Percentiles rank a stretch among this genome's conserved stretches.
These are phyloP conservation scores for Python bivittatus DNA, from an alignment of 2,113 vertebrate genomes.

Conservation along the genomic window DNA sequence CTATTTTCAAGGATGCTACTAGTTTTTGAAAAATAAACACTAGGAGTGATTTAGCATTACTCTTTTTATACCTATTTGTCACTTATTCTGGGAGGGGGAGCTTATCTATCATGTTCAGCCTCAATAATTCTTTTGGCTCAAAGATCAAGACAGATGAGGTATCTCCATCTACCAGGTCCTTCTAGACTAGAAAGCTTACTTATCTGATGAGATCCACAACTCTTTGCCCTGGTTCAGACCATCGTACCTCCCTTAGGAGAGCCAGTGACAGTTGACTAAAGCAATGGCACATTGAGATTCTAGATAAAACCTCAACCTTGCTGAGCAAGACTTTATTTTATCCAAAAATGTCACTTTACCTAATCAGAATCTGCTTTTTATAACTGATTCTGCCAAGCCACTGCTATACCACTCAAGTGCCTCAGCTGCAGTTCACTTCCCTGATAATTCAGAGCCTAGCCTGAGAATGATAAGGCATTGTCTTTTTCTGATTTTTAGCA, in stretches of 20 bases:
- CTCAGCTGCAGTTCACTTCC: no score
- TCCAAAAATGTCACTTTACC: background rate
- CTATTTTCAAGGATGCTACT: background rate
- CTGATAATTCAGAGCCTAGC: no score
- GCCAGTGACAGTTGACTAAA: background rate
- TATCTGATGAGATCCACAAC: background rate
- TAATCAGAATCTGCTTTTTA: background rate
- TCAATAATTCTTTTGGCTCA: background rate
- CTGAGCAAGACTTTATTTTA: background rate
- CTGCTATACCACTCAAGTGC: background rate
- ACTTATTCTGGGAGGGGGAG: background rate
- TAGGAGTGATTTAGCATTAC: background rate
- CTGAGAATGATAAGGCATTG: no score
- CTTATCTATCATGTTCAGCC: background rate
- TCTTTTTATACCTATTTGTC: background rate
- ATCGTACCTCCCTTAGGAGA: background rate
- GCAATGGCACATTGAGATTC: background rate
- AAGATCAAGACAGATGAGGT: background rate
- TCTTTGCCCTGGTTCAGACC: background rate
- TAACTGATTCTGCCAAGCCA: background rate
- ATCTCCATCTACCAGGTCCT: background rate
- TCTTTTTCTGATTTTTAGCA: no score
- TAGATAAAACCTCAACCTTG: background rate
- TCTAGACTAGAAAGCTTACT: background rate
- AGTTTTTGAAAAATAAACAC: background rate